Evolutionary conservation across 2,113 vertebrate species (phyloP), one percentile per base, ranked within the genome.

Genomic region (Ariopsis seemanni): DNA sequence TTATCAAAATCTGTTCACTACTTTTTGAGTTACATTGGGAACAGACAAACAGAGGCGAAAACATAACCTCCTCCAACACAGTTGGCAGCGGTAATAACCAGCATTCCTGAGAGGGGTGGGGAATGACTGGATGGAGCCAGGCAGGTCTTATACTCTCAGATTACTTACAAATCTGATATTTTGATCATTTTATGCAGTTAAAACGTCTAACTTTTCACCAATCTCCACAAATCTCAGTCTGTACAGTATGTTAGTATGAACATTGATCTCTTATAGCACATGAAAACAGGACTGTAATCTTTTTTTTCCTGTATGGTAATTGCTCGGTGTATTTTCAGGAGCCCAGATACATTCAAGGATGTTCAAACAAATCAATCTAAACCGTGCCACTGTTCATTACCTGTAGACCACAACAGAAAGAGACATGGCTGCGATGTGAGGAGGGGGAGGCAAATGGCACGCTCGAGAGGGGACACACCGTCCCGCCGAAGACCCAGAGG

Each of bases 391-490:
- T 84, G 17, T 91, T 83, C 88, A 88, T 93, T 92, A 95, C 94
- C 93, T 95, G 94, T 94, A 91, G 92, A 91, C 88, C 34, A 78
- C 84, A 86, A n/a, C 8, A 91, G 91, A 90, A 91, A 91, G 91
- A 93, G 91, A 92, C 34, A 90, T 86, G 91, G 93, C 81, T 48
- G 30, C 34, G 22, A 53, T 22, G 14, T 58, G 67, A 87, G 42
- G 57, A 53, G 58, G 88, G 88, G 87, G 87, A 89, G 88, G 85
- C 71, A 90, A 90, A 90, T 89, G 89, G 93, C 94, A 94, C 91
- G 81, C 93, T 95, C 94, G 92, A 93, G 91, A 91, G 90, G 91
- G 91, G 89, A 92, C 90, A 90, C 90, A 90, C 89, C 53, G 17
- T 92, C 90, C 77, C 85, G 58, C 84, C 10, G 94, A 89, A 91